Evolutionary conservation across 92 coral and sea anemone species (phyloP).

Genomic region (Diadumene lineata): DNA sequence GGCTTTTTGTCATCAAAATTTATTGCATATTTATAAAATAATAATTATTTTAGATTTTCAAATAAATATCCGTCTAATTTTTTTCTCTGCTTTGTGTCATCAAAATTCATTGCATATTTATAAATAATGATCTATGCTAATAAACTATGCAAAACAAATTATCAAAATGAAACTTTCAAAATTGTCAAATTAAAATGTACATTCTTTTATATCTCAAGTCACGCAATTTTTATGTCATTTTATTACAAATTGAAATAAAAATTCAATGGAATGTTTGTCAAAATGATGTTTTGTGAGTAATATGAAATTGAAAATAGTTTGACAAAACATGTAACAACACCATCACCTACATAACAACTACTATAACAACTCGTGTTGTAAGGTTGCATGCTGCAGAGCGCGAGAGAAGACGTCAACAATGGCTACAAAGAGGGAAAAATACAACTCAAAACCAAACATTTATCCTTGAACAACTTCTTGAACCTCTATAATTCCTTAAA

Average conservation of each 20-base stretch:
- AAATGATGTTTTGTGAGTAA: too few relatives aligned
- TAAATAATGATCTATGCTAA: neutral
- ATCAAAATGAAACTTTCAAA: neutral
- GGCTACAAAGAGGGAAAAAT: neutral
- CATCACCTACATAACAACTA: neutral
- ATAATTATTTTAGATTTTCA: too few relatives aligned
- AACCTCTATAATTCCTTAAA: neutral
- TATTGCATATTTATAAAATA: too few relatives aligned
- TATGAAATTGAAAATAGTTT: neutral
- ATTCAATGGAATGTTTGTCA: too few relatives aligned
- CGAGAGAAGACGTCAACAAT: constrained; percentile 20
- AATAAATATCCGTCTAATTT: too few relatives aligned
- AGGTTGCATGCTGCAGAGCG: neutral
- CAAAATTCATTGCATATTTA: too few relatives aligned
- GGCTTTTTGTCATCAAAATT: too few relatives aligned
- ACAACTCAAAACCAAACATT: neutral
- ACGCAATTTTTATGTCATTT: too few relatives aligned
- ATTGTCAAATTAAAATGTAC: neutral
- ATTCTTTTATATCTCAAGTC: too few relatives aligned
- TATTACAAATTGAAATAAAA: too few relatives aligned
- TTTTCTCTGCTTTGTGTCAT: too few relatives aligned
- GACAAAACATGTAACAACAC: neutral
- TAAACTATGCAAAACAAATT: too few relatives aligned
- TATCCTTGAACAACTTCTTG: neutral
- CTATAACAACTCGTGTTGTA: constrained; percentile 1